Evolutionary conservation across 53 echinoderm and acorn worm genomes (phyloP).

Genomic region (Henricia sp.): DNA sequence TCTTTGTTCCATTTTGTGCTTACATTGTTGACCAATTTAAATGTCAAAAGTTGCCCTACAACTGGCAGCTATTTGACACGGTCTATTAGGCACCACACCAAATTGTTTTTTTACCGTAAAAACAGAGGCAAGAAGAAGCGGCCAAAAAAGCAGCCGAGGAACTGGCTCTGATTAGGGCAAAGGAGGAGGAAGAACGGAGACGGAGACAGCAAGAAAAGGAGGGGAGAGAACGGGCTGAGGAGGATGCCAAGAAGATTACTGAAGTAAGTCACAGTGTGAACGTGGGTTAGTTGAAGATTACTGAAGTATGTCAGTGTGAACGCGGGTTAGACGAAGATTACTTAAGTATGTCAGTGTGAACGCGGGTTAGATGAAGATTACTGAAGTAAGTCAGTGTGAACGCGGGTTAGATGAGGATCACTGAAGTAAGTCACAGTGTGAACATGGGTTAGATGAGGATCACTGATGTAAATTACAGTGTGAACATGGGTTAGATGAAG

Average conservation of each 20-base stretch:
- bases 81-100: not conserved
- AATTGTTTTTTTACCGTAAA: not conserved
- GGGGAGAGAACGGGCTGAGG: constrained; percentile 63
- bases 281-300: no score
- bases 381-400: no score
- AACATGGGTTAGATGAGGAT: no score
- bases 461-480: no score
- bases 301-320: no score
- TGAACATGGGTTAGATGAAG: no score
- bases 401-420: constrained; percentile 58
- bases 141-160: constrained; percentile 65
- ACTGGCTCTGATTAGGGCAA: constrained; percentile 41
- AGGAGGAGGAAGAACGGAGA: constrained; percentile 72
- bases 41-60: no score
- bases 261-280: constrained; percentile 30
- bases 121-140: constrained; percentile 69
- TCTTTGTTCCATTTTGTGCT: no score
- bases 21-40: no score
- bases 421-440: constrained; percentile 38
- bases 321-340: no score
- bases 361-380: constrained; percentile 62
- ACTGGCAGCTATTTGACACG: not conserved
- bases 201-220: constrained; percentile 67
- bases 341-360: no score
- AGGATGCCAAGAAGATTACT: constrained; percentile 61